A percentile compares a stretch with the other conserved stretches of the same genome.
Evolutionary conservation across 2,888 invertebrate species (phyloP).

Genomic region (Ganaspis brasiliensis): DNA sequence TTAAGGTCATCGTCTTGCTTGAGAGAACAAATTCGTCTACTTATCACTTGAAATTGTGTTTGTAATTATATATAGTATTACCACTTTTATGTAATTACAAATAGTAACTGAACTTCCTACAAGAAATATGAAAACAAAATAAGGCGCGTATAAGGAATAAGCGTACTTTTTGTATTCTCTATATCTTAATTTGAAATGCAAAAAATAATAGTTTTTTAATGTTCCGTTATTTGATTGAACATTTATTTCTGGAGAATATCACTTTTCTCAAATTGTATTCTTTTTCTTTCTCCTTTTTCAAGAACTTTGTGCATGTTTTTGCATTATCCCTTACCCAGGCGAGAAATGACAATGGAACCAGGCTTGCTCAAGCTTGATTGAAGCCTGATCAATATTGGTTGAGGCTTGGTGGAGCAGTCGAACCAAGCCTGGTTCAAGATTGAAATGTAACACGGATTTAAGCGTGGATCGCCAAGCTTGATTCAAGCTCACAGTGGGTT

Average conservation of each 20-base stretch:
- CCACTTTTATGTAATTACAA: too few relatives aligned
- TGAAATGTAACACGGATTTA: too few relatives aligned
- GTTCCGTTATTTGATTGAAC: background rate
- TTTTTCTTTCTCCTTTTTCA: background rate
- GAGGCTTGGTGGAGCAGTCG: too few relatives aligned
- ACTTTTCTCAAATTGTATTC: background rate
- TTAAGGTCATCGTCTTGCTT: constrained; percentile 34
- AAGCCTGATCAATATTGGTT: too few relatives aligned
- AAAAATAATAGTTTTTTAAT: background rate
- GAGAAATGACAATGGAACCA: too few relatives aligned
- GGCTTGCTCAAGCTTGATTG: too few relatives aligned
- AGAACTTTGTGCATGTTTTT: background rate
- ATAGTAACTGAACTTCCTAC: too few relatives aligned
- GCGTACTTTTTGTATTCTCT: background rate
- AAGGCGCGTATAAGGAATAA: background rate
- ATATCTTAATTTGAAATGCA: background rate
- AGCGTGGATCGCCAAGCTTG: too few relatives aligned
- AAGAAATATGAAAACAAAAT: background rate
- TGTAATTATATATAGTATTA: too few relatives aligned
- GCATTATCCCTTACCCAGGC: too few relatives aligned
- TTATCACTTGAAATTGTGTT: background rate
- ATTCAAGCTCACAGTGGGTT: too few relatives aligned
- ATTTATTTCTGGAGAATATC: background rate
- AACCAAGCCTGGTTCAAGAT: too few relatives aligned
- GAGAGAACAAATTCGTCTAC: constrained; percentile 14